phyloP scores from a whole-genome alignment of 2,797 vertebrate genomes.

The Poeciliopsis infans region DNA sequence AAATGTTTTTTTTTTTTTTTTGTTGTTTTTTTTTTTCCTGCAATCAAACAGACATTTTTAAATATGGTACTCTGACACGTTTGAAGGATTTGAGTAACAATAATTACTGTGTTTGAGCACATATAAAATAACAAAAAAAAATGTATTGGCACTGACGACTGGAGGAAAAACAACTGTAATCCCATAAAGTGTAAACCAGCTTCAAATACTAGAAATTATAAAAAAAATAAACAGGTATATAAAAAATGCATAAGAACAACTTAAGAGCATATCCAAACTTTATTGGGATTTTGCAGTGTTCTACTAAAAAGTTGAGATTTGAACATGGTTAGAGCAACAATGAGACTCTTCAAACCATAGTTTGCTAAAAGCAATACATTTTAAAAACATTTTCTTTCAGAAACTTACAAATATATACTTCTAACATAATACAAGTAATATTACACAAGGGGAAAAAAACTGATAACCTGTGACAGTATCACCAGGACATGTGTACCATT shows the following conservation, averaged over 20 bases:
- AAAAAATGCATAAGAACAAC: constrained; percentile 5
- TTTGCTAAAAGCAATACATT: constrained; percentile 3
- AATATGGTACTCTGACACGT: constrained; percentile 42
- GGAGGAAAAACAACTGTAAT: constrained; percentile 14
- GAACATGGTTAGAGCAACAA: neutral
- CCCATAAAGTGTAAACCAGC: constrained; percentile 9
- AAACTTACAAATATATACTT: constrained; percentile 27
- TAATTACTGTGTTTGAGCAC: constrained; percentile 49
- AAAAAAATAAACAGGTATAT: neutral
- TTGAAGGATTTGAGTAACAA: constrained; percentile 55
- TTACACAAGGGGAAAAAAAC: constrained; percentile 16
- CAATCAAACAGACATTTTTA: constrained; percentile 20
- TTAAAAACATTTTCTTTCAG: constrained; percentile 10
- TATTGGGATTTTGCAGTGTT: neutral
- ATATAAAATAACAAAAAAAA: constrained; percentile 35
- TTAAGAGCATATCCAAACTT: neutral
- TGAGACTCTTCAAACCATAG: neutral
- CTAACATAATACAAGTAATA: neutral
- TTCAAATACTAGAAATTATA: constrained; percentile 17
- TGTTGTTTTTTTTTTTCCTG: constrained; percentile 16
- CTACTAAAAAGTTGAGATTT: neutral
- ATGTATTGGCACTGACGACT: constrained; percentile 50
- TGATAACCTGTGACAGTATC: constrained; percentile 5
- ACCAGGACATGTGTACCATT: constrained; percentile 17
- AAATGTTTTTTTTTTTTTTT: neutral